Evolutionary conservation across 2,888 invertebrate genomes (phyloP), one percentile per base, ranked within the genome.

Genomic region (Muschampia plurimacula): DNA sequence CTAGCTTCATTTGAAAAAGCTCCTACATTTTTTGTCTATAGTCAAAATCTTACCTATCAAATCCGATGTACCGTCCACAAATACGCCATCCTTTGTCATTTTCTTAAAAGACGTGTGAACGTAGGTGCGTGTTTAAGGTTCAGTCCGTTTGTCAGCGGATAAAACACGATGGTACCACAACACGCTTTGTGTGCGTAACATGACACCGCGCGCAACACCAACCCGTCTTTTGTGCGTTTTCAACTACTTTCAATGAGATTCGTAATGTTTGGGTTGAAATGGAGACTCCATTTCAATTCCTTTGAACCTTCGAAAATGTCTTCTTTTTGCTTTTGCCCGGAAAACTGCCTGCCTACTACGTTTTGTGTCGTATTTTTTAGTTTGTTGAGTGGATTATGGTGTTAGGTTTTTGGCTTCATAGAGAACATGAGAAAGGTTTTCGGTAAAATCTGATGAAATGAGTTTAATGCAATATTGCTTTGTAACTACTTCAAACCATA

Each of bases 231-330:
- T 68, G 67, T 68, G 36, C 60, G 32, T 44, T 13, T 32, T 22
- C 55, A 55, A 67, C 15, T 44, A 44, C 41, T 28, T 46, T 46
- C 64, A 64, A 64, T 64, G 63, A 44, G 63, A 44, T 64, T 60
- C 67, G 46, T 22, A n/a, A 62, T 67, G 67, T 67, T 67, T 67
- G 67, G 67, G 57, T 69, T 69, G 68, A 69, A 69, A 62, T 62
- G 68, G 68, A 69, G 49, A 15, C 62, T 69, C 68, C 46, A 52
- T 52, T 52, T 52, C 49, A 52, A 15, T 52, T 52, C 49, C 49
- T 52, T 52, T 52, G 15, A 15, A 52, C 15, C 52, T 52, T 52
- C 52, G 62, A 44, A 67, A 57, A 52, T 52, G 62, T 68, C 44
- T 60, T 69, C 69, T 69, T 69, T 62, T 69, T 69, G 69, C 62